Conservation (phyloP, 1,140 invertebrate genomes). For the Limonius californicus region DNA sequence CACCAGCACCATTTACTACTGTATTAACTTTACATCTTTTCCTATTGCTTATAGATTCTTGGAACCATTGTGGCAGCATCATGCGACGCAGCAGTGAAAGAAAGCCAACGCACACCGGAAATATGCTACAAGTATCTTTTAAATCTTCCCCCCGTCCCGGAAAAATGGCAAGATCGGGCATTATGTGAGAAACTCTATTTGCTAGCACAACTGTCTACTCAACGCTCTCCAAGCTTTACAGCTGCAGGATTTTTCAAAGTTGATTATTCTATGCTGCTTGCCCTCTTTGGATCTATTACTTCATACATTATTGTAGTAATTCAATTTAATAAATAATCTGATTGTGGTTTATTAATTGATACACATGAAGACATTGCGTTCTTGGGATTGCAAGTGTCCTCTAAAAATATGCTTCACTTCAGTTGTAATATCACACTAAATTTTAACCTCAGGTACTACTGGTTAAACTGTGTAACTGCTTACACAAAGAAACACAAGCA, state of each 20-base stretch:
- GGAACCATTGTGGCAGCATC: constrained; percentile 22
- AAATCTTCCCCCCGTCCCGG: constrained; percentile 17
- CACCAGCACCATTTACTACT: too few species aligned
- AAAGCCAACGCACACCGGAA: constrained; percentile 22
- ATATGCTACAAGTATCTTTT: constrained; percentile 27
- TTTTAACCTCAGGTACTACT: too few species aligned
- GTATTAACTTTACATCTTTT: too few species aligned
- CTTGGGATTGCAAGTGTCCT: too few species aligned
- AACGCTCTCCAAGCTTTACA: constrained; percentile 22
- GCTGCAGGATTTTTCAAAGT: constrained; percentile 34
- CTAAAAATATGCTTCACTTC: too few species aligned
- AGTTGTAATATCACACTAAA: too few species aligned
- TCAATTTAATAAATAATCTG: constrained; percentile 28
- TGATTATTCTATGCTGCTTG: constrained; percentile 27
- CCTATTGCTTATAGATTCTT: constrained; percentile 31
- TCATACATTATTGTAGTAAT: constrained; percentile 33
- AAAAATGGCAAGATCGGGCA: constrained; percentile 5
- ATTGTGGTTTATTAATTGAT: too few species aligned
- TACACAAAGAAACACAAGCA: too few species aligned
- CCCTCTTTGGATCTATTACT: constrained; percentile 28
- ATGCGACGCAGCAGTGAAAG: constrained; percentile 20
- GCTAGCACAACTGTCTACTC: constrained; percentile 20
- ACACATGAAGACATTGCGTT: too few species aligned
- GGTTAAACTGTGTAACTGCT: too few species aligned
- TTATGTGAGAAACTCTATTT: constrained; percentile 26